Evolutionary conservation across 2,888 invertebrate species (phyloP).

Genomic region (Tortrix viridana): DNA sequence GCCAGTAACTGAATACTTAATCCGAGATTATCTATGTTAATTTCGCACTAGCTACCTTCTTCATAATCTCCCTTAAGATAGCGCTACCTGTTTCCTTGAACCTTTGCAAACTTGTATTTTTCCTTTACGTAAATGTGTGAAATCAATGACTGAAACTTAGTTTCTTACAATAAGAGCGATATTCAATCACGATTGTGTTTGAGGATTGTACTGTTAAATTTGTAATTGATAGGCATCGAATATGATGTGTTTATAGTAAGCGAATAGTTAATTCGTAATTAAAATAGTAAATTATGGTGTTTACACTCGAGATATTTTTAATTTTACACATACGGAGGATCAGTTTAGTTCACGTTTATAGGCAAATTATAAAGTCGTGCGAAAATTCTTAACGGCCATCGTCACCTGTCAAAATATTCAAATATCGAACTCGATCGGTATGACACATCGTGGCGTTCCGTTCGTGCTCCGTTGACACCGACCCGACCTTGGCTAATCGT

Average conservation of each 20-base stretch:
- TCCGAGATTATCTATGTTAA: slow-evolving; percentile 46
- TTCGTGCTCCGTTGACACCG: slow-evolving; percentile 47
- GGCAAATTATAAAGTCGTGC: slow-evolving; percentile 15
- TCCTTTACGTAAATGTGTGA: background rate
- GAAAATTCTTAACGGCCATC: slow-evolving; percentile 31
- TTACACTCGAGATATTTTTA: slow-evolving; percentile 27
- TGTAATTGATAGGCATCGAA: slow-evolving; percentile 38
- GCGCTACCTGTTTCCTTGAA: slow-evolving; percentile 32
- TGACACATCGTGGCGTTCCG: slow-evolving; percentile 45
- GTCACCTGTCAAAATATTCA: slow-evolving; percentile 35
- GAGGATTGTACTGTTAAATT: slow-evolving; percentile 5
- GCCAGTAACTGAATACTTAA: slow-evolving; percentile 35
- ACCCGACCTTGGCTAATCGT: slow-evolving; percentile 44
- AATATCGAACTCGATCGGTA: slow-evolving; percentile 22
- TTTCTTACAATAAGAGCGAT: slow-evolving; percentile 1
- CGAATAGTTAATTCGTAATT: slow-evolving; percentile 41
- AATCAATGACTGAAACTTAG: slow-evolving; percentile 10
- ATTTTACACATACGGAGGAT: background rate
- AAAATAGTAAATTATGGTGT: slow-evolving; percentile 41
- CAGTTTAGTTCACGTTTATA: no score
- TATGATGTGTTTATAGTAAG: slow-evolving; percentile 45
- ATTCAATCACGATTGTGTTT: background rate
- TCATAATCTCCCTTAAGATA: slow-evolving; percentile 42
- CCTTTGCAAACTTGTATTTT: slow-evolving; percentile 21
- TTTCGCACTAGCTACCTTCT: slow-evolving; percentile 38